phyloP scores from a whole-genome alignment of 2,888 invertebrate species.

The Caenorhabditis sinica region DNA sequence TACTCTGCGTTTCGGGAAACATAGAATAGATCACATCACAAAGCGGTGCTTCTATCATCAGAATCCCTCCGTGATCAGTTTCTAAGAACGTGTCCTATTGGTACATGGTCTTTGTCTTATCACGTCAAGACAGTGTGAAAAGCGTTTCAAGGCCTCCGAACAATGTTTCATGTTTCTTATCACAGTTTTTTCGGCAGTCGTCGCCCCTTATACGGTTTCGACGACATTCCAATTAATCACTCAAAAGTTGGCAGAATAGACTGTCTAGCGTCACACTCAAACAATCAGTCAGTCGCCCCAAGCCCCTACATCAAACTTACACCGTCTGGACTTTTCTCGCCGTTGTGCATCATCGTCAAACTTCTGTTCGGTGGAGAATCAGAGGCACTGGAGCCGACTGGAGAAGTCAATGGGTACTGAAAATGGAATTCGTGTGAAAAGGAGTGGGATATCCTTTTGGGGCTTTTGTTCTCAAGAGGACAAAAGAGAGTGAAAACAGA shows the following conservation, averaged over 20 bases:
- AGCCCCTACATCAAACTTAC: conserved; percentile 44
- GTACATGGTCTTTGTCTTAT: conserved; percentile 4
- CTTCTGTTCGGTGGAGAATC: conserved; percentile 71
- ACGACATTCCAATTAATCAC: conserved; percentile 42
- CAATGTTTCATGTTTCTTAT: conserved; percentile 36
- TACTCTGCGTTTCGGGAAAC: neutral
- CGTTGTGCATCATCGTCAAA: conserved; percentile 64
- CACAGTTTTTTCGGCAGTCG: conserved; percentile 32
- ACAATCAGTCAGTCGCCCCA: neutral
- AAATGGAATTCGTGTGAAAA: conserved; percentile 35
- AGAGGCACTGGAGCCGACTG: conserved; percentile 69
- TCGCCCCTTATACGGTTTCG: conserved; percentile 40
- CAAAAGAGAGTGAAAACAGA: neutral
- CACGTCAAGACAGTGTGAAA: conserved; percentile 31
- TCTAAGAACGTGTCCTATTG: conserved; percentile 7
- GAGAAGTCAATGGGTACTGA: conserved; percentile 73
- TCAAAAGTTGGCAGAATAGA: conserved; percentile 28
- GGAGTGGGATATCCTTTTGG: neutral
- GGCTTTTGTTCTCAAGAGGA: neutral
- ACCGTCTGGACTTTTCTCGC: conserved; percentile 70
- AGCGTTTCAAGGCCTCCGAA: conserved; percentile 37
- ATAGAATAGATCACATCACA: conserved; percentile 32
- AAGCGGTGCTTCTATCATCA: conserved; percentile 2
- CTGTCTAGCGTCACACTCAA: conserved; percentile 6
- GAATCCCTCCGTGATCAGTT: conserved; percentile 24